These are phyloP conservation scores for Philhelius pedissequus DNA, from an alignment of 2,888 invertebrate species.

Conservation along the genomic window DNA sequence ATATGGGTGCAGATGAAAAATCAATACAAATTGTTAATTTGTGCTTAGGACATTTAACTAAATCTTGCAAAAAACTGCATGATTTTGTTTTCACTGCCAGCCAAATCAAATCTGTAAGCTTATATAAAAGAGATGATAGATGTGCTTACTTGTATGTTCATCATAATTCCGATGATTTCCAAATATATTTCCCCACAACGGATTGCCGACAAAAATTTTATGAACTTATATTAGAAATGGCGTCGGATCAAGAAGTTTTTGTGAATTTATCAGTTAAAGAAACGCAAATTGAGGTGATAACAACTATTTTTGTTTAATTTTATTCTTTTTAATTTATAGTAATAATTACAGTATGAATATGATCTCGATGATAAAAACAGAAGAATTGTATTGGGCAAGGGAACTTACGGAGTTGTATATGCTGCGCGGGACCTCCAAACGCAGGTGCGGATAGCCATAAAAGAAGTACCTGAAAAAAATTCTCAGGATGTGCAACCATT, in stretches of 20 bases:
- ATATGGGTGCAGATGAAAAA: slow-evolving; percentile 95
- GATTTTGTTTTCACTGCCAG: slow-evolving; percentile 96
- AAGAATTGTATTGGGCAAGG: slow-evolving; percentile 92
- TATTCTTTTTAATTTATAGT: not conserved
- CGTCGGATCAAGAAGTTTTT: slow-evolving; percentile 90
- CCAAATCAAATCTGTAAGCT: slow-evolving; percentile 82
- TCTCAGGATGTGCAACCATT: slow-evolving; percentile 97
- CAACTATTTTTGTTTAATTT: not conserved
- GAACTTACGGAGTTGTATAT: slow-evolving; percentile 97
- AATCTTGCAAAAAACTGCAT: slow-evolving; percentile 90
- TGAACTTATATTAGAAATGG: slow-evolving; percentile 91
- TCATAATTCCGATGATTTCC: slow-evolving; percentile 99
- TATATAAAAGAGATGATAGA: slow-evolving; percentile 97
- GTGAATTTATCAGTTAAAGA: slow-evolving; percentile 87
- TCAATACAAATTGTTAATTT: slow-evolving; percentile 93
- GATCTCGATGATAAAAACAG: slow-evolving; percentile 94
- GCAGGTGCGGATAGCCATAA: slow-evolving; percentile 96
- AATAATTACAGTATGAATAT: slow-evolving; percentile 89
- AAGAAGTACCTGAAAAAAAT: slow-evolving; percentile 98
- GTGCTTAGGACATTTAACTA: slow-evolving; percentile 88
- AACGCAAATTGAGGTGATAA: slow-evolving; percentile 84
- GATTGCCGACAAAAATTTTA: slow-evolving; percentile 91
- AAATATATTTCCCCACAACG: slow-evolving; percentile 97
- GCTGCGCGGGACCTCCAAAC: slow-evolving; percentile 96
- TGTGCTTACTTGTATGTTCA: slow-evolving; percentile 98